phyloP scores from a whole-genome alignment of 2,797 vertebrate genomes.

The Halcyon leucocephala region DNA sequence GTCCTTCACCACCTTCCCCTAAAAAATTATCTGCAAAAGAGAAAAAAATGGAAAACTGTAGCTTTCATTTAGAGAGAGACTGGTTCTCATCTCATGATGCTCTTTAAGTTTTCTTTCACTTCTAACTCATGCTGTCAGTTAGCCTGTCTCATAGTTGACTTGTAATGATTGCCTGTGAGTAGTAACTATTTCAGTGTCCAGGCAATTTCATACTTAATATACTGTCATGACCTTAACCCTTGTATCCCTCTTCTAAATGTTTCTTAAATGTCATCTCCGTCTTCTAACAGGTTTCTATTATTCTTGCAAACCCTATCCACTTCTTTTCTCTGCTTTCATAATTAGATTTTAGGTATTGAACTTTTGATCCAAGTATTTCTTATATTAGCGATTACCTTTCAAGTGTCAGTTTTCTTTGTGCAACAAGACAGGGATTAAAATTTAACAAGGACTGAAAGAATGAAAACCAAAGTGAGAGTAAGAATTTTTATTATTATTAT shows the following conservation, averaged over 20 bases:
- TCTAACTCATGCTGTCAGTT: neutral
- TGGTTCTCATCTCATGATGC: neutral
- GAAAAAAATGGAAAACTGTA: rapidly evolving
- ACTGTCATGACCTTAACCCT: neutral
- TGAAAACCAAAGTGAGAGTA: neutral
- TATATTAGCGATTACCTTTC: neutral
- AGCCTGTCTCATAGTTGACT: neutral
- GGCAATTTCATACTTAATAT: neutral
- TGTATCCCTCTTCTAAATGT: neutral
- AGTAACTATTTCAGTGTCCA: neutral
- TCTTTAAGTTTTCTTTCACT: neutral
- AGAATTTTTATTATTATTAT: neutral
- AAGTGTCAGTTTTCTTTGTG: neutral
- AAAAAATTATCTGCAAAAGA: neutral
- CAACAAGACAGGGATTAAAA: neutral
- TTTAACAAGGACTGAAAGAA: neutral
- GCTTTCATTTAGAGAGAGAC: neutral
- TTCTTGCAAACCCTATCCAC: neutral
- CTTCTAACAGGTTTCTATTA: neutral
- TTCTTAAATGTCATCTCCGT: neutral
- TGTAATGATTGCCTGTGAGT: neutral
- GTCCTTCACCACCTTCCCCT: neutral
- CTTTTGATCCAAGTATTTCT: neutral
- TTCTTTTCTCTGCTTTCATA: neutral
- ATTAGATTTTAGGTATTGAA: neutral